Percentiles rank a stretch among this genome's conserved stretches.
Evolutionary conservation across 1,140 invertebrate genomes (phyloP).

Genomic region (Oryzaephilus surinamensis): DNA sequence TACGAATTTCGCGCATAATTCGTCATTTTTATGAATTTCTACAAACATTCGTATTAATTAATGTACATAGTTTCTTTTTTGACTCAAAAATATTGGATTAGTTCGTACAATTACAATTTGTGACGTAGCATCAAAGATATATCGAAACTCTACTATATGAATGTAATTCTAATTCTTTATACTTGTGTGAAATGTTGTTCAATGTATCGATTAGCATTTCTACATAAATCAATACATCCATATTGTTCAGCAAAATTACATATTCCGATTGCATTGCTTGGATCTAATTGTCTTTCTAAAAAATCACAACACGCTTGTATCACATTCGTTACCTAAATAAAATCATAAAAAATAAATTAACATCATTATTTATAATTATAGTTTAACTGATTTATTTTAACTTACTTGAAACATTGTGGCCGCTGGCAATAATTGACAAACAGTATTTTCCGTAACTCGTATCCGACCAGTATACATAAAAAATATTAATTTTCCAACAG

Average conservation of each 20-base stretch:
- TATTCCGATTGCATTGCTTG: slow-evolving; percentile 89
- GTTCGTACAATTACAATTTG: too few relatives aligned
- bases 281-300: slow-evolving; percentile 79
- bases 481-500: slow-evolving; percentile 71
- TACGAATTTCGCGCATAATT: too few relatives aligned
- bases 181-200: slow-evolving; percentile 81
- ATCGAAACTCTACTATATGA: too few relatives aligned
- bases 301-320: slow-evolving; percentile 86
- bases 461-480: slow-evolving; percentile 90
- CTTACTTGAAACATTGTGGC: slow-evolving; percentile 87
- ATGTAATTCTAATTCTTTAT: too few relatives aligned
- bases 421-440: slow-evolving; percentile 79
- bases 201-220: slow-evolving; percentile 82
- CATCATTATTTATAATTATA: background rate
- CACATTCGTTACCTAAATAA: slow-evolving; percentile 66
- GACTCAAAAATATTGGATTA: too few relatives aligned
- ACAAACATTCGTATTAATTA: too few relatives aligned
- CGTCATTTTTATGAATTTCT: too few relatives aligned
- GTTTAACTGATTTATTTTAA: slow-evolving; percentile 4
- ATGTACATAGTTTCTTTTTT: too few relatives aligned
- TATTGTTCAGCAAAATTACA: slow-evolving; percentile 86
- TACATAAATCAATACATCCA: slow-evolving; percentile 69
- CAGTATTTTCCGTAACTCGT: slow-evolving; percentile 78
- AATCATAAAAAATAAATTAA: background rate
- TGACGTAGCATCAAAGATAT: too few relatives aligned